Percentiles rank a stretch among this genome's conserved stretches.
phyloP scores from a whole-genome alignment of 2,797 vertebrate species.

The Pangasius krempfi region DNA sequence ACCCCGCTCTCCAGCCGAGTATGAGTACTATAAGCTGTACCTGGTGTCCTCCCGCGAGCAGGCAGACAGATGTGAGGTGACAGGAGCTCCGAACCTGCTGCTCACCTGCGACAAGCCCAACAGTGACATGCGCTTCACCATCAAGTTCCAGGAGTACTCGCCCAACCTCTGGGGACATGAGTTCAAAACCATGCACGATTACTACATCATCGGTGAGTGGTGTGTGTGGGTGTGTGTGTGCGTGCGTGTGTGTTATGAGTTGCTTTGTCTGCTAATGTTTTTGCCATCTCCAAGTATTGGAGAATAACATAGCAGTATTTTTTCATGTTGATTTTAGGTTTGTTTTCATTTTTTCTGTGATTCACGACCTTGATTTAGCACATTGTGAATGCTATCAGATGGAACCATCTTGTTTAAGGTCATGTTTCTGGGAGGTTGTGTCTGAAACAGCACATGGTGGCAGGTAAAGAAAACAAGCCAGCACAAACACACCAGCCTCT shows the following conservation, averaged over 20 bases:
- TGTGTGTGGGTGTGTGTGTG: not conserved
- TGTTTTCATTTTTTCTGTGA: constrained; percentile 63
- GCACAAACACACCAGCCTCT: constrained; percentile 21
- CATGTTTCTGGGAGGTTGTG: constrained; percentile 61
- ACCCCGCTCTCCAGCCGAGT: constrained; percentile 76
- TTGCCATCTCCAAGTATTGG: constrained; percentile 51
- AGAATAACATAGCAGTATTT: constrained; percentile 43
- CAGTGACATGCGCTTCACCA: constrained; percentile 90
- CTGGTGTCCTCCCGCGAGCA: constrained; percentile 85
- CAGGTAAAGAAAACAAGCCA: constrained; percentile 21
- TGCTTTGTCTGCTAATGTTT: constrained; percentile 57
- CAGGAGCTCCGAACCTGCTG: constrained; percentile 83
- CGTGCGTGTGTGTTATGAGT: not conserved
- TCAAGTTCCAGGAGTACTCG: constrained; percentile 95
- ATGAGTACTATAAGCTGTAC: constrained; percentile 92
- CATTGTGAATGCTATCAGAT: constrained; percentile 61
- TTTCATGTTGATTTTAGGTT: constrained; percentile 58
- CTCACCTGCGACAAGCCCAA: constrained; percentile 91
- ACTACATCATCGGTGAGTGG: constrained; percentile 89
- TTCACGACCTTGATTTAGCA: constrained; percentile 43
- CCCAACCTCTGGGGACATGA: constrained; percentile 94
- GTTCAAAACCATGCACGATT: constrained; percentile 88
- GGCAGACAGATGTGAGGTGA: constrained; percentile 86
- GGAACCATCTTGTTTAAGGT: constrained; percentile 65
- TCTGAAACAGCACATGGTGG: constrained; percentile 58